phyloP scores from a whole-genome alignment of 2,113 vertebrate genomes.

The Rhea pennata region DNA sequence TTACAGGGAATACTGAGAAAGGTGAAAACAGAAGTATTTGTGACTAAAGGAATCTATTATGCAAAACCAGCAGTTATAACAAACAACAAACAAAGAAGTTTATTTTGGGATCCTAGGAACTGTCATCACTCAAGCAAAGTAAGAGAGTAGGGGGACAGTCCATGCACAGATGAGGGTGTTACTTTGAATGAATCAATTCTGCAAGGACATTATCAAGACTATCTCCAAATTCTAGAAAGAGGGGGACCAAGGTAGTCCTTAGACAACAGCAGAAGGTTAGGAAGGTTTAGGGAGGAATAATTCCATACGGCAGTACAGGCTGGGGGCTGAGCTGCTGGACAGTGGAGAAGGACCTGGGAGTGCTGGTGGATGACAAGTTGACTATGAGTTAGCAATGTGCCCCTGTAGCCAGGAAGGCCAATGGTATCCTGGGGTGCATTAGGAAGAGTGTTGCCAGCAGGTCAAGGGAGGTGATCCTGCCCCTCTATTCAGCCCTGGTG shows the following conservation, averaged over 20 bases:
- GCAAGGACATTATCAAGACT: neutral
- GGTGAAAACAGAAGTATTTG: neutral
- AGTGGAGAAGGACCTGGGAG: no score
- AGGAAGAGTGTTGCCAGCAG: no score
- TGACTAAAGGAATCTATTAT: fast-evolving
- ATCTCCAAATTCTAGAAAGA: neutral
- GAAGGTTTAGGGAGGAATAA: neutral
- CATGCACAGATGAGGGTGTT: neutral
- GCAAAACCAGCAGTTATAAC: neutral
- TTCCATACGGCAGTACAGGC: no score
- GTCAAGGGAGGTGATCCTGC: no score
- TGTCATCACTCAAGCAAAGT: neutral
- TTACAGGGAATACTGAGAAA: neutral
- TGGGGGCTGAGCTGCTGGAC: no score
- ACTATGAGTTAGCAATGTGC: no score
- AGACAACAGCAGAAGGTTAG: neutral
- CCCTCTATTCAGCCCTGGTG: no score
- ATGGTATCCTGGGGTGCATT: no score
- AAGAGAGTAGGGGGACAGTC: neutral
- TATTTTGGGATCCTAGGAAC: neutral
- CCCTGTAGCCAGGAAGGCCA: no score
- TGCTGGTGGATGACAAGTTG: no score
- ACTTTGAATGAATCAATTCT: neutral
- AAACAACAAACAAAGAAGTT: neutral
- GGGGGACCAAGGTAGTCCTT: neutral